Conservation (phyloP, 2,888 invertebrate species). For the Polietes domitor region DNA sequence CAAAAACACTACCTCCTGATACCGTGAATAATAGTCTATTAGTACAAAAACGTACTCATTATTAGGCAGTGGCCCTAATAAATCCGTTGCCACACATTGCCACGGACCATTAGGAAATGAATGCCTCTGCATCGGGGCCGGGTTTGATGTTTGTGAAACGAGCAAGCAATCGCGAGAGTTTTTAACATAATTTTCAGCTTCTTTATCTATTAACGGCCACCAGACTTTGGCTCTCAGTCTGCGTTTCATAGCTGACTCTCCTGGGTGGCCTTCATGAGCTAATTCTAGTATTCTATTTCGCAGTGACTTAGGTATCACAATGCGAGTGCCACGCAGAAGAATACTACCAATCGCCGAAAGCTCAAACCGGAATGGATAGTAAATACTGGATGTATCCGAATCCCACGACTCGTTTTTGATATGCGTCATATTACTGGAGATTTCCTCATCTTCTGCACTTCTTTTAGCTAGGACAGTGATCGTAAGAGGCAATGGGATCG, state of each 20-base stretch:
- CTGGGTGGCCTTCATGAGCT: slow-evolving; percentile 34
- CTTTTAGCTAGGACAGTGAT: slow-evolving; percentile 44
- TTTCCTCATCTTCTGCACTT: slow-evolving; percentile 44
- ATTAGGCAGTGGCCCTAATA: slow-evolving; percentile 54
- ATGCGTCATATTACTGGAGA: slow-evolving; percentile 28
- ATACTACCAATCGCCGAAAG: slow-evolving; percentile 28
- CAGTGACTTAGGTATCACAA: slow-evolving; percentile 44
- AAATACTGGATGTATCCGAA: slow-evolving; percentile 35
- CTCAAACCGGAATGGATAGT: slow-evolving; percentile 35
- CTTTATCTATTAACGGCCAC: slow-evolving; percentile 48
- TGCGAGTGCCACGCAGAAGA: slow-evolving; percentile 37
- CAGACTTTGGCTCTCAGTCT: slow-evolving; percentile 47
- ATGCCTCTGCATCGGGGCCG: slow-evolving; percentile 47
- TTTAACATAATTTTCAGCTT: slow-evolving; percentile 43
- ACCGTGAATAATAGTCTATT: slow-evolving; percentile 57
- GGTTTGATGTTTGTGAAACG: slow-evolving; percentile 49
- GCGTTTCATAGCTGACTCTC: slow-evolving; percentile 54
- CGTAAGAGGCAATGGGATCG: slow-evolving; percentile 32
- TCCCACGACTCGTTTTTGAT: slow-evolving; percentile 22
- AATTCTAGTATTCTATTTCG: slow-evolving; percentile 24
- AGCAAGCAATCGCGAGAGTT: slow-evolving; percentile 56
- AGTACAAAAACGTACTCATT: slow-evolving; percentile 54
- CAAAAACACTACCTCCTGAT: slow-evolving; percentile 39
- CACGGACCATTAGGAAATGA: slow-evolving; percentile 56
- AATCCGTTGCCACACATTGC: slow-evolving; percentile 52